Percentiles rank a stretch among this genome's conserved stretches.
phyloP scores from a whole-genome alignment of 2,888 invertebrate genomes.

The Drosophila helvetica region DNA sequence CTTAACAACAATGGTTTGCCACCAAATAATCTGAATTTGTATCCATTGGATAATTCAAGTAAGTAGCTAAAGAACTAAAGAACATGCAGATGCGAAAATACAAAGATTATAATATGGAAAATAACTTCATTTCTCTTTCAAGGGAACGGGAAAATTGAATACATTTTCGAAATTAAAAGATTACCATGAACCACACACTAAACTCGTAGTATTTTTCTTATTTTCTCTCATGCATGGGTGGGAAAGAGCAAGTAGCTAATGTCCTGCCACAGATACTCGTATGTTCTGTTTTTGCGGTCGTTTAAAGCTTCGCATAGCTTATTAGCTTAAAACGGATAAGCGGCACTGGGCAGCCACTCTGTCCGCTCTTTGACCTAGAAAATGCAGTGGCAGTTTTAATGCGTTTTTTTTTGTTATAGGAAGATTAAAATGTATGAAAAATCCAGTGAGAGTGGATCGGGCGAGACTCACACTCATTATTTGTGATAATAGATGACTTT shows the following conservation, averaged over 20 bases:
- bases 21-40: neutral
- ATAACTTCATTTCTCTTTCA: neutral
- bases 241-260: neutral
- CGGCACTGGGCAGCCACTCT: neutral
- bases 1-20: neutral
- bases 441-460: neutral
- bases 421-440: neutral
- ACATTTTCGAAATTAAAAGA: neutral
- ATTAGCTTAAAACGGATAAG: neutral
- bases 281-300: neutral
- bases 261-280: neutral
- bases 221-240: neutral
- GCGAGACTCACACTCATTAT: neutral
- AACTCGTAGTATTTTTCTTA: neutral
- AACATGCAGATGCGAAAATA: neutral
- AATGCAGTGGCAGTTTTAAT: neutral
- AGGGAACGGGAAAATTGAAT: neutral
- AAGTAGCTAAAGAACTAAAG: neutral
- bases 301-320: constrained; percentile 1
- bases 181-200: neutral
- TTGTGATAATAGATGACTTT: neutral
- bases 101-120: neutral
- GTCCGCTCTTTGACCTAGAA: neutral
- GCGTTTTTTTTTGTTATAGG: neutral
- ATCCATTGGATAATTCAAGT: neutral